Conservation (phyloP, 2,113 vertebrate species). For the Neotoma lepida region DNA sequence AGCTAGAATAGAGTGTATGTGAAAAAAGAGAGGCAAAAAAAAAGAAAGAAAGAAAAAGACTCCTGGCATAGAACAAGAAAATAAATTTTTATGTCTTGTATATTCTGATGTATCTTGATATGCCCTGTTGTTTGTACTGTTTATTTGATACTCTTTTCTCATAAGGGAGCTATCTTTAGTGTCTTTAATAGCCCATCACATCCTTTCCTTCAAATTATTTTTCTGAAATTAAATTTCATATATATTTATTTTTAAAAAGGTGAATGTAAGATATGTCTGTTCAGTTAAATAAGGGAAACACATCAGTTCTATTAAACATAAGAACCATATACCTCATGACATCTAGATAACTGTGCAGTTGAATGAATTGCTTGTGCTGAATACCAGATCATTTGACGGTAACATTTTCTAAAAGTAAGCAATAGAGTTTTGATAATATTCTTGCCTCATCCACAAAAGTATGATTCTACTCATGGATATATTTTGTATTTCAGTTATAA, state of each 20-base stretch:
- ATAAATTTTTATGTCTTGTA: background rate
- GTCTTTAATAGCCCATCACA: background rate
- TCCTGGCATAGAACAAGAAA: background rate
- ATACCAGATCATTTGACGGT: background rate
- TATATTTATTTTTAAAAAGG: background rate
- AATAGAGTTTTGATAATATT: background rate
- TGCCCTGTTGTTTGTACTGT: background rate
- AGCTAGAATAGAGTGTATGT: background rate
- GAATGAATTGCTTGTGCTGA: background rate
- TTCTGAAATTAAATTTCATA: background rate
- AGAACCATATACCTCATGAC: background rate
- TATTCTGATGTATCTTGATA: background rate
- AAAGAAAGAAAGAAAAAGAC: background rate
- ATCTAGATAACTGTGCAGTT: background rate
- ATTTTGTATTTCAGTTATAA: background rate
- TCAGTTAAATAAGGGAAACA: background rate
- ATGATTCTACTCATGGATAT: background rate
- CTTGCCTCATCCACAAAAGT: background rate
- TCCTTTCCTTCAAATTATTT: background rate
- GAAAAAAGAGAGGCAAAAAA: background rate
- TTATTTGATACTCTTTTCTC: background rate
- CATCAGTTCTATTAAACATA: background rate
- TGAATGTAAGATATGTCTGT: background rate
- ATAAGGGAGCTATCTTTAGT: background rate
- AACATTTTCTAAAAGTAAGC: background rate